Conservation (phyloP, 2,888 invertebrate species). For the Polyploca ridens region DNA sequence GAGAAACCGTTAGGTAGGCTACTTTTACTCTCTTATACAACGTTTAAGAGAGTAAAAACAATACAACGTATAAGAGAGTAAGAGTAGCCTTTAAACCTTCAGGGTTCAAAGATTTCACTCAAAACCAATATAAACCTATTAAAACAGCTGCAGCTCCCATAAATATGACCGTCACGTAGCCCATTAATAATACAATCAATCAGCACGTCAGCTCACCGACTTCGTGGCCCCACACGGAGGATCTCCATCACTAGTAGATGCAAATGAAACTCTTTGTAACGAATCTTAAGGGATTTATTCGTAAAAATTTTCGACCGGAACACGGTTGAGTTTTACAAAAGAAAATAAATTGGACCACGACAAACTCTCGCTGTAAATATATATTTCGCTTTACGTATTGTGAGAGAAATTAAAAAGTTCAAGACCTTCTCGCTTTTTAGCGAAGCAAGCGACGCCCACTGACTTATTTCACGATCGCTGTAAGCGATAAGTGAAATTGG, state of each 20-base stretch:
- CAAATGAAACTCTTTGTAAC: constrained; percentile 81
- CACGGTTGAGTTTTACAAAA: constrained; percentile 56
- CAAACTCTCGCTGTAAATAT: constrained; percentile 49
- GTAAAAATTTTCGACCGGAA: constrained; percentile 68
- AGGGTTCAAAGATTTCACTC: not conserved
- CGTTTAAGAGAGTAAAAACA: too few species aligned
- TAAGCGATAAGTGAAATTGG: constrained; percentile 13
- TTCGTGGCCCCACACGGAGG: constrained; percentile 45
- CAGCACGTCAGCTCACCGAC: constrained; percentile 17
- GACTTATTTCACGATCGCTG: constrained; percentile 10
- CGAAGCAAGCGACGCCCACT: constrained; percentile 15
- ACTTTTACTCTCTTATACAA: too few species aligned
- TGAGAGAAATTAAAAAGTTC: constrained; percentile 48
- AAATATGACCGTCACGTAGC: not conserved
- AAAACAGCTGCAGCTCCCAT: not conserved
- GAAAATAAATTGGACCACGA: constrained; percentile 65
- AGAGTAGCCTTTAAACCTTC: not conserved
- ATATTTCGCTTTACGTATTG: constrained; percentile 26
- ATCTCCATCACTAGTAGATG: constrained; percentile 64
- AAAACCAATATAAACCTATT: not conserved
- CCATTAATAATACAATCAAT: constrained; percentile 15
- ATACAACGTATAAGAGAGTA: too few species aligned
- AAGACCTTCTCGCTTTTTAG: constrained; percentile 14
- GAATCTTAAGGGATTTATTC: constrained; percentile 79
- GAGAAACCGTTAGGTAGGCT: too few species aligned